Percentiles rank a stretch among this genome's conserved stretches.
phyloP scores from a whole-genome alignment of 2,113 vertebrate genomes.

The Heterochromis multidens region DNA sequence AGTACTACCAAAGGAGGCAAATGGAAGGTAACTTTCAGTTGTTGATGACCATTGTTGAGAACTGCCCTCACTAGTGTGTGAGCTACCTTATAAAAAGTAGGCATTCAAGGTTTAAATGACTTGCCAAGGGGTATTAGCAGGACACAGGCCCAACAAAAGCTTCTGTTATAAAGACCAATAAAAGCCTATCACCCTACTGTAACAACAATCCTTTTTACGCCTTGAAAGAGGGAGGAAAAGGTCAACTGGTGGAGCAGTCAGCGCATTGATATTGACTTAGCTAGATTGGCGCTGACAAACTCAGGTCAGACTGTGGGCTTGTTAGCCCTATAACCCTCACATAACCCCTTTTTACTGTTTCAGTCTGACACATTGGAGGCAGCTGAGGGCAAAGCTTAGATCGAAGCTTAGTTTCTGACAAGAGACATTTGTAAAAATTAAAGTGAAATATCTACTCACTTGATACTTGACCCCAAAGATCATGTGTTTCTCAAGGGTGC shows the following conservation, averaged over 20 bases:
- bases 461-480: constrained; percentile 19
- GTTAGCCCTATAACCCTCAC: constrained; percentile 68
- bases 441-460: background rate
- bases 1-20: constrained; percentile 14
- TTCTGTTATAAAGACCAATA: constrained; percentile 75
- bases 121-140: constrained; percentile 74
- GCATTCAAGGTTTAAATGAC: constrained; percentile 75
- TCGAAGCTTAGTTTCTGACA: constrained; percentile 24
- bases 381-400: constrained; percentile 28
- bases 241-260: constrained; percentile 72
- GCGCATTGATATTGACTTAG: constrained; percentile 77
- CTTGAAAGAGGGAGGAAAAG: constrained; percentile 68
- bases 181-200: constrained; percentile 77
- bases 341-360: constrained; percentile 72
- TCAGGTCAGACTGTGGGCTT: constrained; percentile 68
- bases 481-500: background rate
- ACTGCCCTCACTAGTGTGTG: constrained; percentile 63
- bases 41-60: constrained; percentile 61
- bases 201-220: constrained; percentile 73
- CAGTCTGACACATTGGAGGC: constrained; percentile 42
- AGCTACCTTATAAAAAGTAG: constrained; percentile 73
- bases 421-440: constrained; percentile 20
- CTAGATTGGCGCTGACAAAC: constrained; percentile 69
- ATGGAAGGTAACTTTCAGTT: constrained; percentile 63
- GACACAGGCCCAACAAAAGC: constrained; percentile 74